Conservation (phyloP, 2,888 invertebrate species). For the Gnatocerus cornutus region DNA sequence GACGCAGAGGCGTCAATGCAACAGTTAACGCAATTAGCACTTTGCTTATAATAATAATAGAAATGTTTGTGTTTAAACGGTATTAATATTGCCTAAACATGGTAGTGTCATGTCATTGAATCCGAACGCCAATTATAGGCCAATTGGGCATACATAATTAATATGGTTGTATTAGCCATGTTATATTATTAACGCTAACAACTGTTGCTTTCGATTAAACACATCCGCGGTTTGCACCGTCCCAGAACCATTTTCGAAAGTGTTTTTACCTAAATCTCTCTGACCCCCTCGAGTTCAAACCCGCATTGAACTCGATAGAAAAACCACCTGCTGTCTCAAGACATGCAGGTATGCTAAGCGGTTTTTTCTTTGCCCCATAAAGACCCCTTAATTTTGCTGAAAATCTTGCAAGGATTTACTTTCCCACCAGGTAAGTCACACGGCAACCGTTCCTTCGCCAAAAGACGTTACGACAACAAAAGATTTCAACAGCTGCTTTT, state of each 20-base stretch:
- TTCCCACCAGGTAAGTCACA: constrained; percentile 59
- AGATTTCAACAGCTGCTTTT: constrained; percentile 67
- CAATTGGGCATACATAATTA: constrained; percentile 72
- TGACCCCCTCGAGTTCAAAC: constrained; percentile 68
- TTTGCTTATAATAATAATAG: constrained; percentile 55
- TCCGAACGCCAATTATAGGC: constrained; percentile 71
- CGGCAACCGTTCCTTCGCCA: constrained; percentile 60
- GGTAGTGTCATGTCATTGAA: constrained; percentile 69
- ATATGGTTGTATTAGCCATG: constrained; percentile 69
- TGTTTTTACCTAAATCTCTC: constrained; percentile 61
- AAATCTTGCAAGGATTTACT: constrained; percentile 46
- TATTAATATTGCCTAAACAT: constrained; percentile 67
- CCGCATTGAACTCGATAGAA: constrained; percentile 58
- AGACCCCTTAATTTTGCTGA: constrained; percentile 30
- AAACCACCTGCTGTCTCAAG: constrained; percentile 51
- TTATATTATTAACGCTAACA: constrained; percentile 71
- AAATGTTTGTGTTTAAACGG: constrained; percentile 61
- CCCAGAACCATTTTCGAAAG: constrained; percentile 42
- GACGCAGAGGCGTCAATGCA: constrained; percentile 27
- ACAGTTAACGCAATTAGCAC: constrained; percentile 49
- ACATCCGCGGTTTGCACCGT: constrained; percentile 41
- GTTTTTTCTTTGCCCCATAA: constrained; percentile 35
- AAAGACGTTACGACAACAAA: constrained; percentile 67
- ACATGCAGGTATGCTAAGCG: constrained; percentile 49
- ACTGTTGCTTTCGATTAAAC: constrained; percentile 67